Evolutionary conservation across 2,797 vertebrate genomes (phyloP).

Genomic region (Callimico goeldii): DNA sequence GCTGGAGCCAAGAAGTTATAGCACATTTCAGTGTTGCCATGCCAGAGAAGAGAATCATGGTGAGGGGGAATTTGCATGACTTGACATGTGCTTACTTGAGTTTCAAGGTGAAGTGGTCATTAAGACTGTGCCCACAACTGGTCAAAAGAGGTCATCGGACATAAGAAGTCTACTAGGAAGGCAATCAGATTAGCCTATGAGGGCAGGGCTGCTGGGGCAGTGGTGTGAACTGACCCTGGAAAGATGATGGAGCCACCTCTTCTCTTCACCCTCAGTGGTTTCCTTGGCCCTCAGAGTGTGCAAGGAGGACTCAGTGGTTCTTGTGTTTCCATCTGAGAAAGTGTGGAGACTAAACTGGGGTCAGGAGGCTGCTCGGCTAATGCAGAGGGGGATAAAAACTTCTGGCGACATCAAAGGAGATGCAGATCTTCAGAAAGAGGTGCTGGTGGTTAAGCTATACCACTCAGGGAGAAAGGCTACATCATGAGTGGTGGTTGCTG

Average conservation of each 20-base stretch:
- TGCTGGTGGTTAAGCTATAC: neutral
- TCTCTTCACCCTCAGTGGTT: accelerated
- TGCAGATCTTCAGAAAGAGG: neutral
- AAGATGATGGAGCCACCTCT: neutral
- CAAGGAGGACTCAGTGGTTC: neutral
- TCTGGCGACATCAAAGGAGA: neutral
- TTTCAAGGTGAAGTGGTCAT: neutral
- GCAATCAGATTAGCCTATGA: neutral
- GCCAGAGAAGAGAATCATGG: neutral
- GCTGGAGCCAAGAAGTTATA: neutral
- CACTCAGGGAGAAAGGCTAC: neutral
- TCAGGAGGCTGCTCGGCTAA: neutral
- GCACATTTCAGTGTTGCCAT: accelerated
- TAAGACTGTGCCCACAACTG: neutral
- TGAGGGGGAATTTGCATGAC: neutral
- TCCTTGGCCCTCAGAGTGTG: neutral
- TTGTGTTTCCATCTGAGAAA: neutral
- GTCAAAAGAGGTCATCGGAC: neutral
- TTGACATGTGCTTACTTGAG: neutral
- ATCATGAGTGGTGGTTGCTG: neutral
- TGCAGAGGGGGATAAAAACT: no score
- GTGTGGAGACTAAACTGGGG: neutral
- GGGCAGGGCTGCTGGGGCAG: neutral
- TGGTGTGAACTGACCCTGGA: no score
- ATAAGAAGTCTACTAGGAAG: neutral